Conservation (phyloP, 2,113 vertebrate genomes). For the Psilopsiagon aurifrons region DNA sequence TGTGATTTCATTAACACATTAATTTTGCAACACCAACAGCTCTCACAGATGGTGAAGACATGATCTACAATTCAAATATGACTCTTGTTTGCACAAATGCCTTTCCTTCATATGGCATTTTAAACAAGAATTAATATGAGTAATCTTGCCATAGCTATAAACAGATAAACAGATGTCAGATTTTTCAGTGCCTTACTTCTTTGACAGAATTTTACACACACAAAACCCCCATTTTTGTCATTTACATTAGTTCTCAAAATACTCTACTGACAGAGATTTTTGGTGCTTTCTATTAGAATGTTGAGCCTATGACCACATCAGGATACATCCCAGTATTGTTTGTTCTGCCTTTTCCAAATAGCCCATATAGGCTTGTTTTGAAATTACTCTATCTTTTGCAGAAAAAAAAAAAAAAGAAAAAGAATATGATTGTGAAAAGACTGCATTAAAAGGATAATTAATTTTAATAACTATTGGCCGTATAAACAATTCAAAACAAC, state of each 20-base stretch:
- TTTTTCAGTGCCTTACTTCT: constrained; percentile 78
- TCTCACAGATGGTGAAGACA: constrained; percentile 87
- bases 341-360: constrained; percentile 22
- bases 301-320: constrained; percentile 44
- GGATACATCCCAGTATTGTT: constrained; percentile 13
- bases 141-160: constrained; percentile 87
- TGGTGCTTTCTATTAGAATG: constrained; percentile 22
- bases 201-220: constrained; percentile 77
- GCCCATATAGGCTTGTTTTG: background rate
- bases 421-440: constrained; percentile 56
- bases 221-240: background rate
- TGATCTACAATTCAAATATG: constrained; percentile 89
- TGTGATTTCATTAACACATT: constrained; percentile 90
- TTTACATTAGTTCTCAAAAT: constrained; percentile 66
- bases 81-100: constrained; percentile 88
- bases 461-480: constrained; percentile 79
- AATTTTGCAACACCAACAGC: constrained; percentile 88
- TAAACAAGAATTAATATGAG: constrained; percentile 87
- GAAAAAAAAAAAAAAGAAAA: background rate
- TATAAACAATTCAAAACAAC: constrained; percentile 79
- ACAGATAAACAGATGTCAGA: constrained; percentile 89
- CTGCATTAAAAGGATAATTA: constrained; percentile 74
- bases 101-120: constrained; percentile 88
- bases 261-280: constrained; percentile 34
- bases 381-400: background rate